phyloP scores from a whole-genome alignment of 2,888 invertebrate species.

The Tribolium freemani region DNA sequence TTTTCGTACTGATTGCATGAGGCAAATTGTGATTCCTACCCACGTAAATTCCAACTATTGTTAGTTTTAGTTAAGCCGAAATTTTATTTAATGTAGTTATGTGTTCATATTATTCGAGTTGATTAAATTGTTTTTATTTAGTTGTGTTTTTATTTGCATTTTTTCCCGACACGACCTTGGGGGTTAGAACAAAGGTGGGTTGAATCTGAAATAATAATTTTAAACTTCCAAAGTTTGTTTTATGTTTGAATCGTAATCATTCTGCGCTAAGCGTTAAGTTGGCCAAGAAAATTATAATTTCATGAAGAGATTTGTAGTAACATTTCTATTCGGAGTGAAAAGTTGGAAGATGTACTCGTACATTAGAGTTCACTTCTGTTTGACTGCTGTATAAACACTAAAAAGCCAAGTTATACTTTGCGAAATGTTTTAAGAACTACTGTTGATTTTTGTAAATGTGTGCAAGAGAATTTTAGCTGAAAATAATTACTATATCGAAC shows the following conservation, averaged over 20 bases:
- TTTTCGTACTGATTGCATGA: slow-evolving; percentile 33
- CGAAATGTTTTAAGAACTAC: too few species aligned
- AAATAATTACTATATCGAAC: too few species aligned
- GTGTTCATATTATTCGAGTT: slow-evolving; percentile 15
- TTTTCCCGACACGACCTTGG: neutral
- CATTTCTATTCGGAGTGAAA: neutral
- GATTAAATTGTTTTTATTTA: slow-evolving; percentile 38
- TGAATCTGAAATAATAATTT: neutral
- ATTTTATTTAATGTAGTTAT: slow-evolving; percentile 32
- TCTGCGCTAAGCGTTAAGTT: neutral
- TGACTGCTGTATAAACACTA: neutral
- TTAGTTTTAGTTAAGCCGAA: slow-evolving; percentile 29
- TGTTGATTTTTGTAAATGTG: too few species aligned
- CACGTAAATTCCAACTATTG: slow-evolving; percentile 25
- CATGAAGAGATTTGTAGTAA: neutral
- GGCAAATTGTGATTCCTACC: slow-evolving; percentile 38
- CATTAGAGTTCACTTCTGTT: neutral
- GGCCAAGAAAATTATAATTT: neutral
- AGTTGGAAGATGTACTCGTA: neutral
- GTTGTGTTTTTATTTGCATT: slow-evolving; percentile 35
- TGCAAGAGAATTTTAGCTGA: too few species aligned
- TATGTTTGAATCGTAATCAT: neutral
- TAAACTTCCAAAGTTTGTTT: neutral
- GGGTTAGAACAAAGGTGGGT: neutral
- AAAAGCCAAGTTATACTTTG: too few species aligned